These are phyloP conservation scores for Spodoptera littoralis DNA, from an alignment of 2,888 invertebrate species.

Conservation along the genomic window DNA sequence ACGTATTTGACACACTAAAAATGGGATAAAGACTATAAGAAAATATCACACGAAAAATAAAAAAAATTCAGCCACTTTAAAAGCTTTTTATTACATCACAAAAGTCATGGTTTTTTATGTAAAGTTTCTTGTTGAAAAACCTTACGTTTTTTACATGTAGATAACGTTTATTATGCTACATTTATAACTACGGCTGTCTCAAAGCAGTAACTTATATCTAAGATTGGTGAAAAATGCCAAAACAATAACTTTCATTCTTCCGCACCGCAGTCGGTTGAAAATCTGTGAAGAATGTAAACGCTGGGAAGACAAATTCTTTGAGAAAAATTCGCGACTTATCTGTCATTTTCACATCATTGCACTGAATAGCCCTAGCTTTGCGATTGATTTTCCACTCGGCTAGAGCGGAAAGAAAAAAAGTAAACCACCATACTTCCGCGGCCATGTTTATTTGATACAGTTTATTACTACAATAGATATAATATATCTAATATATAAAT, in stretches of 20 bases:
- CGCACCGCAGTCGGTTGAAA: slow-evolving; percentile 28
- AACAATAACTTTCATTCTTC: slow-evolving; percentile 30
- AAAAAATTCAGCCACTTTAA: slow-evolving; percentile 32
- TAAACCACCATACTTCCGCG: slow-evolving; percentile 46
- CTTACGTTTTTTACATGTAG: slow-evolving; percentile 13
- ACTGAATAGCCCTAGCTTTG: slow-evolving; percentile 60
- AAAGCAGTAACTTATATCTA: too few species aligned
- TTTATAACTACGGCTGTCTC: neutral
- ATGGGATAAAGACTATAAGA: slow-evolving; percentile 13
- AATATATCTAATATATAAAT: too few species aligned
- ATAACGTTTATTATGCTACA: slow-evolving; percentile 3
- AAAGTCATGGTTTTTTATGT: slow-evolving; percentile 12
- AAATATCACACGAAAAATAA: slow-evolving; percentile 23
- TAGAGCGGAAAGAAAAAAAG: slow-evolving; percentile 61
- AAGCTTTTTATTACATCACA: slow-evolving; percentile 23
- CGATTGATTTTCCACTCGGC: slow-evolving; percentile 65
- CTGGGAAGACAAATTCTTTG: slow-evolving; percentile 47
- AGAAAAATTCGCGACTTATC: slow-evolving; percentile 62
- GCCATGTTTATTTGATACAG: slow-evolving; percentile 26
- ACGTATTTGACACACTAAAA: slow-evolving; percentile 5
- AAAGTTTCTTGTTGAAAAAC: slow-evolving; percentile 11
- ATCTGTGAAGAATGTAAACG: slow-evolving; percentile 49
- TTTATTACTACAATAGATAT: neutral
- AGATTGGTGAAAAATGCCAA: slow-evolving; percentile 9
- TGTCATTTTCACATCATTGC: slow-evolving; percentile 67